phyloP scores from a whole-genome alignment of 2,797 vertebrate genomes.

The Coregonus sp. region DNA sequence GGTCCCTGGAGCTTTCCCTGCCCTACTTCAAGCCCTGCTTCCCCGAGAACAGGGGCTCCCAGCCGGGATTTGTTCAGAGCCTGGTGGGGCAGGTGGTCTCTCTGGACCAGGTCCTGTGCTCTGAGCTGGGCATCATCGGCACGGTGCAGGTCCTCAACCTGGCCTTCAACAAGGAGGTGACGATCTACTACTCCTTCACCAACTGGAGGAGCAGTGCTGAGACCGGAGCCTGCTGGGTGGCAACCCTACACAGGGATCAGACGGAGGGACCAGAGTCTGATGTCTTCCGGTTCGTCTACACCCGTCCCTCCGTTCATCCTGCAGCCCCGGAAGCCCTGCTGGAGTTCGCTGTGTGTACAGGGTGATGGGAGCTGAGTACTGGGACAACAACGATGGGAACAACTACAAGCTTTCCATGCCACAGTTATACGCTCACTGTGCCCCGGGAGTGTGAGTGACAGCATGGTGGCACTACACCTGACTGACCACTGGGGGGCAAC shows the following conservation, averaged over 20 bases:
- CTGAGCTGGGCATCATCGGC: conserved; percentile 85
- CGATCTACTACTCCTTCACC: conserved; percentile 87
- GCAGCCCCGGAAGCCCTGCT: conserved; percentile 80
- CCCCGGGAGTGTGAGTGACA: conserved; percentile 90
- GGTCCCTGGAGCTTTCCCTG: conserved; percentile 78
- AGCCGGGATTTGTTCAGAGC: conserved; percentile 74
- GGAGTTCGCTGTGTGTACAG: conserved; percentile 85
- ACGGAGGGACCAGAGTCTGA: conserved; percentile 65
- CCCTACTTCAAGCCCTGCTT: conserved; percentile 87
- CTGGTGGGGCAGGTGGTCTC: conserved; percentile 79
- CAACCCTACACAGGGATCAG: conserved; percentile 30
- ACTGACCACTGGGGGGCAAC: conserved; percentile 48
- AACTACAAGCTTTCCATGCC: conserved; percentile 90
- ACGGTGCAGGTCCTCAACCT: conserved; percentile 84
- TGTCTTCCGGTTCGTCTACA: conserved; percentile 85
- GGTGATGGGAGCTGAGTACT: conserved; percentile 77
- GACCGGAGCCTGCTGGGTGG: conserved; percentile 79
- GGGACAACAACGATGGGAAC: conserved; percentile 88
- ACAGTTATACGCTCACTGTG: conserved; percentile 83
- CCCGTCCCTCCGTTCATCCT: conserved; percentile 88
- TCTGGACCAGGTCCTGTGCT: conserved; percentile 84
- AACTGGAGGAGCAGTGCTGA: conserved; percentile 83
- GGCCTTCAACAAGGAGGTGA: conserved; percentile 87
- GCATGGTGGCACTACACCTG: conserved; percentile 93
- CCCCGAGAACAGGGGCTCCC: conserved; percentile 72